phyloP scores from a whole-genome alignment of 2,113 vertebrate species.

The human (Homo sapiens) region DNA sequence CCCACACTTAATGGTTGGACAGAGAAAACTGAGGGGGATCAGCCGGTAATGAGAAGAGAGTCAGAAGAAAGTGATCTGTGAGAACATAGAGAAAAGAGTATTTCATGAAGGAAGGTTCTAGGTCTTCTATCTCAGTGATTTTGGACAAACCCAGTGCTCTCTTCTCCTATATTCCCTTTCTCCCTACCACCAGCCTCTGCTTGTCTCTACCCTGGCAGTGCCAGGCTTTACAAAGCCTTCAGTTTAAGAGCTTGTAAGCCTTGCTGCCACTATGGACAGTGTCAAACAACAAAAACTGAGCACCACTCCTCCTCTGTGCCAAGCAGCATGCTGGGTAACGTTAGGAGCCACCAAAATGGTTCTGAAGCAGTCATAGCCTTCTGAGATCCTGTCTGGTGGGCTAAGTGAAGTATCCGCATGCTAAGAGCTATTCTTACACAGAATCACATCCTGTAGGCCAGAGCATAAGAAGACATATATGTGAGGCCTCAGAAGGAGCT shows the following conservation, averaged over 20 bases:
- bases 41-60: background rate
- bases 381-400: background rate
- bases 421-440: background rate
- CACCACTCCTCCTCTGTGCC: background rate
- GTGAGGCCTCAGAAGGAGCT: background rate
- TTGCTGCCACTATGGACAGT: background rate
- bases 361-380: background rate
- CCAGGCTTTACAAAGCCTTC: background rate
- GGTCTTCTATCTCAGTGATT: background rate
- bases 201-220: background rate
- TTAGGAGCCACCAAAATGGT: background rate
- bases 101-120: background rate
- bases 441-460: background rate
- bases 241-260: background rate
- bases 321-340: background rate
- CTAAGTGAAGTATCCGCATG: background rate
- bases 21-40: background rate
- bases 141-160: background rate
- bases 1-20: background rate
- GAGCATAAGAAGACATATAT: background rate
- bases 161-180: background rate
- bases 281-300: background rate
- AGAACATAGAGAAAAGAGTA: background rate
- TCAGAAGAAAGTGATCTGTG: background rate
- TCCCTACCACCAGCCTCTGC: background rate